Base-by-base conservation (phyloP, 2,888 invertebrate species). In the Lycocerus yunnanus region DNA sequence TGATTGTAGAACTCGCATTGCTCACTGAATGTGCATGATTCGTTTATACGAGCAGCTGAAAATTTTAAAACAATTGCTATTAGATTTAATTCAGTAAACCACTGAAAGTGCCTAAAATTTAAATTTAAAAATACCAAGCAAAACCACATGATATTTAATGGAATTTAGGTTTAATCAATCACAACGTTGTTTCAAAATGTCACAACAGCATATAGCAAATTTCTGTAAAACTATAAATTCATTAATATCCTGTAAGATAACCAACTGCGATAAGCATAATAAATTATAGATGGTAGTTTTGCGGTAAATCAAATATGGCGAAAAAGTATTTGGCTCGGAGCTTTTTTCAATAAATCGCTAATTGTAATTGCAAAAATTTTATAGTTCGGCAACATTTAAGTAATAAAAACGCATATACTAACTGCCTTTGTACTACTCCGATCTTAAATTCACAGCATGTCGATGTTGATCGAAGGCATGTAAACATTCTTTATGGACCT, bases 21-120 rank as follows among this genome's bases (percentile, higher is more conserved):
- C 85, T 94, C 94, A 87, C 92, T 92, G 89, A 95, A 96, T 85
- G 90, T 91, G 84, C 95, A 96, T 65, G 93, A 90, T 85, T 95
- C 95, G 89, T 95, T 95, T 83, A 95, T 92, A 79, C 91, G 90
- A 69, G 92, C 93, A 86, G 91, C 95, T 96, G 90, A 43, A 90
- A 90, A 80, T n/a, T 18, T 18, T 10, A 8, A 63, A 15, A 20
- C 8, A n/a, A 43, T n/a, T 6, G n/a, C n/a, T 2, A n/a, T 43
- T 43, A 43, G 43, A n/a, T n/a, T n/a, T n/a, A 0, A 43, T n/a
- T n/a, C n/a, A n/a, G n/a, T n/a, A n/a, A n/a, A n/a, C n/a, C n/a
- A n/a, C n/a, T n/a, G n/a, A n/a, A n/a, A n/a, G n/a, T n/a, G n/a
- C n/a, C 4, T 4, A 18, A 3, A 21, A 18, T 18, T 18, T 18